These are phyloP conservation scores for Chiloscyllium plagiosum DNA, from an alignment of 2,113 vertebrate species.

Conservation along the genomic window DNA sequence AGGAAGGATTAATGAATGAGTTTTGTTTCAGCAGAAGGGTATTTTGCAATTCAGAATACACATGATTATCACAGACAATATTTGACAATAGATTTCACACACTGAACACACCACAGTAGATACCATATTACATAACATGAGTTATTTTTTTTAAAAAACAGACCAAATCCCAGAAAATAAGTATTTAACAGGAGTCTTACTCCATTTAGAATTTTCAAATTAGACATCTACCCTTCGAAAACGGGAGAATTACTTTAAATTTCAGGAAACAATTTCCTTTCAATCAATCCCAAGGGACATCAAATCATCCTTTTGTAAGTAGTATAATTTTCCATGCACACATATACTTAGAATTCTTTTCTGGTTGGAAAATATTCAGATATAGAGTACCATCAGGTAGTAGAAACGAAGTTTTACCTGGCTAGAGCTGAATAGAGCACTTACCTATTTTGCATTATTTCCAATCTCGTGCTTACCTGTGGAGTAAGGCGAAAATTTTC, in stretches of 20 bases:
- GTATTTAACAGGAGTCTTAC: not conserved
- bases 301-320: not conserved
- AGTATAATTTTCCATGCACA: not conserved
- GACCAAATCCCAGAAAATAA: not conserved
- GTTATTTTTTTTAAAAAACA: not conserved
- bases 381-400: not conserved
- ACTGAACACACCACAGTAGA: not conserved
- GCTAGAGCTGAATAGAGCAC: not conserved
- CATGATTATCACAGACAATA: not conserved
- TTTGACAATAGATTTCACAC: not conserved
- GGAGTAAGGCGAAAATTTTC: constrained; percentile 94
- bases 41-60: not conserved
- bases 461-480: constrained; percentile 62
- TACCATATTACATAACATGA: not conserved
- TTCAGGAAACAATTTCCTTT: not conserved
- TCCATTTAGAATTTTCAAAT: not conserved
- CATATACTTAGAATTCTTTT: not conserved
- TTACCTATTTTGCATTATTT: not conserved
- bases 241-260: not conserved
- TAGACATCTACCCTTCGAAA: not conserved
- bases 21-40: not conserved
- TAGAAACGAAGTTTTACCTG: not conserved
- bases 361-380: not conserved
- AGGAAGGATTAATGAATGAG: not conserved
- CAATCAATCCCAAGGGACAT: not conserved